phyloP scores from a whole-genome alignment of 1,140 invertebrate genomes.

The Caerostris extrusa region DNA sequence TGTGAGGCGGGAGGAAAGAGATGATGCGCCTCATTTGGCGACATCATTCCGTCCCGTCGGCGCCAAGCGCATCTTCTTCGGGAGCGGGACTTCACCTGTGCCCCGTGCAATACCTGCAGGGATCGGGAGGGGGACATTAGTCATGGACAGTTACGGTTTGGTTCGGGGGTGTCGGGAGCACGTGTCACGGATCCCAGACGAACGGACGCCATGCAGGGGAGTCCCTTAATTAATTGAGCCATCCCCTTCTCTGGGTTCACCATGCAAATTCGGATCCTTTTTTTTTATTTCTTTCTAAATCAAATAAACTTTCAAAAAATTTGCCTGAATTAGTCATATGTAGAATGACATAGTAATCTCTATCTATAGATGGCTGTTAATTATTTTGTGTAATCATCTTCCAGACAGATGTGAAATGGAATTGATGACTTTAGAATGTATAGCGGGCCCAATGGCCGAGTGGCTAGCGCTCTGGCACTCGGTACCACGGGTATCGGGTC shows the following conservation, averaged over 20 bases:
- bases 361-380: no score
- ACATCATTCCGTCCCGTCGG: constrained; percentile 30
- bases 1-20: not conserved
- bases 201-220: not conserved
- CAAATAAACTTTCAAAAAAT: no score
- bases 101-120: not conserved
- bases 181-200: constrained; percentile 21
- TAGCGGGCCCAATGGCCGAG: no score
- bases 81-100: not conserved
- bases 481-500: no score
- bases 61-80: constrained; percentile 38
- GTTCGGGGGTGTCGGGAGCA: constrained; percentile 27
- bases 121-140: not conserved
- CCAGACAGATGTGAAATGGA: no score
- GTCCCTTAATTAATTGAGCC: constrained; percentile 32
- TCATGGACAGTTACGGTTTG: constrained; percentile 22
- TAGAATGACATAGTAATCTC: no score
- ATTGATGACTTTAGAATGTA: no score
- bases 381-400: no score
- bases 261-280: not conserved
- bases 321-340: no score
- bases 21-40: constrained; percentile 46
- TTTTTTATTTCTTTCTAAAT: not conserved
- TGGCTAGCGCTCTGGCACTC: no score
- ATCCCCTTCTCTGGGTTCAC: not conserved